Percentiles rank a stretch among this genome's conserved stretches.
Conservation (phyloP, 2,113 vertebrate genomes). For the Cebidichthys violaceus region DNA sequence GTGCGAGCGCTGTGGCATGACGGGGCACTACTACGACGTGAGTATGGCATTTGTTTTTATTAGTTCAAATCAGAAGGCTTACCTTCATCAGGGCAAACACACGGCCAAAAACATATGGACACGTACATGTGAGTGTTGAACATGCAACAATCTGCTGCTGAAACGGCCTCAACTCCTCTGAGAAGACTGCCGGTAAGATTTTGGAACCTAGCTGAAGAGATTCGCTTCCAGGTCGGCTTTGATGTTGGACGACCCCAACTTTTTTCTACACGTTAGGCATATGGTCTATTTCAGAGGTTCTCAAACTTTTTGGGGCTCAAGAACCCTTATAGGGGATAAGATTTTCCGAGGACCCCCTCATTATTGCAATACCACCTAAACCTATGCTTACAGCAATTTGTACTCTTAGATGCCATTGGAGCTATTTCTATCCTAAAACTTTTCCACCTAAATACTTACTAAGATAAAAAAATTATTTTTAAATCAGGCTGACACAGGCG, state of each 20-base stretch:
- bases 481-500: too few species aligned
- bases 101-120: neutral
- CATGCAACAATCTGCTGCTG: neutral
- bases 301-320: too few species aligned
- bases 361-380: too few species aligned
- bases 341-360: too few species aligned
- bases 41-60: constrained; percentile 76
- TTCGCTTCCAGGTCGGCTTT: neutral
- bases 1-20: constrained; percentile 92
- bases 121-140: neutral
- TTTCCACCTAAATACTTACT: neutral
- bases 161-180: neutral
- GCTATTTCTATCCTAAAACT: neutral
- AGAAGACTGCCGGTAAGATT: neutral
- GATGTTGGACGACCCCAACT: too few species aligned
- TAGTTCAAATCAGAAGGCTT: neutral
- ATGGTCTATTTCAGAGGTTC: too few species aligned
- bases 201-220: neutral
- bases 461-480: too few species aligned
- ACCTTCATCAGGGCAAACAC: neutral
- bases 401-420: too few species aligned
- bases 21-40: constrained; percentile 92
- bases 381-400: too few species aligned
- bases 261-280: too few species aligned
- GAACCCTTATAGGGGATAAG: too few species aligned